Conservation (phyloP, 92 coral and sea anemone species). For the Epizoanthus ramosus region DNA sequence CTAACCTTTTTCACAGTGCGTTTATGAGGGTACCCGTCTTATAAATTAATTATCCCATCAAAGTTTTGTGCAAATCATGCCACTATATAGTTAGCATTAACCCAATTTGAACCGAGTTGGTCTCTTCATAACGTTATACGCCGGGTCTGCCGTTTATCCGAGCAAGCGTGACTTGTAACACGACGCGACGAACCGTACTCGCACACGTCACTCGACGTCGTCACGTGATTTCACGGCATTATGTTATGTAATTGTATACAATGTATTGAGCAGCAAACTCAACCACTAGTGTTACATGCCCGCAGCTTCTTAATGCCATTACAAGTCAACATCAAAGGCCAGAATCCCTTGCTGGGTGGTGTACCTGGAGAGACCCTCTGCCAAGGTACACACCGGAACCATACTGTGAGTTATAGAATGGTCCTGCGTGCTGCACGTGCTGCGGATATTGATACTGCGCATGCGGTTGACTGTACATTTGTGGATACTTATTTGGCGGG, state of each 20-base stretch:
- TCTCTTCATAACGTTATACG: not conserved
- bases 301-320: not conserved
- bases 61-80: slow-evolving; percentile 3
- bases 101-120: slow-evolving; percentile 11
- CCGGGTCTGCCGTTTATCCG: not conserved
- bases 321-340: slow-evolving; percentile 51
- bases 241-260: too few relatives aligned
- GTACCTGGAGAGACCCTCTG: slow-evolving; percentile 88
- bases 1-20: not conserved
- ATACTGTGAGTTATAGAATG: slow-evolving; percentile 90
- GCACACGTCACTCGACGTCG: too few relatives aligned
- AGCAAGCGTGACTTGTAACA: too few relatives aligned
- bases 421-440: slow-evolving; percentile 85
- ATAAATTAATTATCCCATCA: slow-evolving; percentile 23
- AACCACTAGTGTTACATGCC: too few relatives aligned
- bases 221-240: too few relatives aligned
- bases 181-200: too few relatives aligned
- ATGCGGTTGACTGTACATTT: slow-evolving; percentile 86
- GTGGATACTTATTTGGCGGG: slow-evolving; percentile 84
- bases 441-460: slow-evolving; percentile 88
- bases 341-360: slow-evolving; percentile 93
- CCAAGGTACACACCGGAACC: slow-evolving; percentile 90
- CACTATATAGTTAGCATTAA: not conserved
- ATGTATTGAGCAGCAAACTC: too few relatives aligned
- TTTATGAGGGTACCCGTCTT: not conserved